phyloP scores from a whole-genome alignment of 2,797 vertebrate species.

The Tokudaia tokunoshimensis region DNA sequence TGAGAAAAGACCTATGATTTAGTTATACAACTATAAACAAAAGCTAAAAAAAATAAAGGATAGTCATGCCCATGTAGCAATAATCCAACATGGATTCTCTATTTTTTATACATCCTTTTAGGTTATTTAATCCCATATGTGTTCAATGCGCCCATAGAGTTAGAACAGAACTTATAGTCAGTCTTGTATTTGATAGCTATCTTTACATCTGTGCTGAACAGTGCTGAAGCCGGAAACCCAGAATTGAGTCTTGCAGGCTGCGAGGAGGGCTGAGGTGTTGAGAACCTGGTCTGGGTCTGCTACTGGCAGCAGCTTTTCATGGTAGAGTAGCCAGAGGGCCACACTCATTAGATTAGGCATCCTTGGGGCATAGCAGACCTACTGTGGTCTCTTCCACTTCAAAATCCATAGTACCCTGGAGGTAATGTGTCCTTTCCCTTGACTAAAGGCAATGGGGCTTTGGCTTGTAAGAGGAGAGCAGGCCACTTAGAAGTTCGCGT shows the following conservation, averaged over 20 bases:
- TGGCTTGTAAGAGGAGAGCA: not conserved
- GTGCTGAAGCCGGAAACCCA: not conserved
- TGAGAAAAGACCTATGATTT: not conserved
- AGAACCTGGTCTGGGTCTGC: not conserved
- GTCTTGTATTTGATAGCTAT: not conserved
- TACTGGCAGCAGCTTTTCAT: not conserved
- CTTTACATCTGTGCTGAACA: not conserved
- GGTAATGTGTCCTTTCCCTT: not conserved
- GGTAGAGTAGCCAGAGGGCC: not conserved
- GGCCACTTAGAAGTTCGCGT: not conserved
- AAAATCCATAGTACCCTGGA: not conserved
- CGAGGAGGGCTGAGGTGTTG: not conserved
- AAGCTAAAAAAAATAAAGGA: not conserved
- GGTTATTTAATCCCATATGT: not conserved
- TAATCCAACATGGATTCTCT: not conserved
- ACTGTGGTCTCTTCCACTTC: not conserved
- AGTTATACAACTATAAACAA: conserved; percentile 6
- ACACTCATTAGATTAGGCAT: not conserved
- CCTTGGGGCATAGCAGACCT: not conserved
- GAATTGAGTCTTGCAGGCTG: not conserved
- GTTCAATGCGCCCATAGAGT: not conserved
- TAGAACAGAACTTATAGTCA: not conserved
- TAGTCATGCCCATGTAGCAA: not conserved
- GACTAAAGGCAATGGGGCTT: not conserved
- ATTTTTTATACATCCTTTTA: not conserved